Percentiles rank a stretch among this genome's conserved stretches.
These are phyloP conservation scores for Hydropotes inermis DNA, from an alignment of 2,113 vertebrate species.

Conservation along the genomic window DNA sequence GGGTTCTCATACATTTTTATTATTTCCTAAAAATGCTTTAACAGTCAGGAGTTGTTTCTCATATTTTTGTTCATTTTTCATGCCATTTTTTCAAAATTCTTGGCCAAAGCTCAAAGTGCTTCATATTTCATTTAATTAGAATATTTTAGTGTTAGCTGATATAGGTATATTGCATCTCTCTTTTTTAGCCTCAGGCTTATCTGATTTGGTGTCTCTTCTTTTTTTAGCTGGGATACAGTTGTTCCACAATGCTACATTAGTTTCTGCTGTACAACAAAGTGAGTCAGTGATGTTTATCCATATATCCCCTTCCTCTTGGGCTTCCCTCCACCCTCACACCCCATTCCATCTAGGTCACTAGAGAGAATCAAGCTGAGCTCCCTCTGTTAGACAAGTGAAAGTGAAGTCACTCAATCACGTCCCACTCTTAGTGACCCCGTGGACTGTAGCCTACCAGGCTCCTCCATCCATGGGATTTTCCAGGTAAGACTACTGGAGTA, in stretches of 20 bases:
- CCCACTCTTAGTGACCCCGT: not conserved
- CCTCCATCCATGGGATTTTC: not conserved
- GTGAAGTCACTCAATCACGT: not conserved
- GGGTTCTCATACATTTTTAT: not conserved
- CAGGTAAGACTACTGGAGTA: not conserved
- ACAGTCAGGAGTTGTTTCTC: not conserved
- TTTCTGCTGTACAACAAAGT: not conserved
- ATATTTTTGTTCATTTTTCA: not conserved
- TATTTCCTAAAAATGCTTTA: conserved; percentile 8
- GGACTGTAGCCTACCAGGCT: not conserved
- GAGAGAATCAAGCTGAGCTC: not conserved
- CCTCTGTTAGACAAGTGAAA: not conserved
- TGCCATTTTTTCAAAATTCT: not conserved
- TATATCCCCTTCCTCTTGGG: not conserved
- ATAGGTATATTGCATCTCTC: not conserved
- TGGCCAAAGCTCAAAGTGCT: not conserved
- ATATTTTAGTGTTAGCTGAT: not conserved
- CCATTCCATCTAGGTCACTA: not conserved
- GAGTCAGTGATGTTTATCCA: not conserved
- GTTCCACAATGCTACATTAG: not conserved
- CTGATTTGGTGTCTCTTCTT: not conserved
- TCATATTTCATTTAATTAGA: not conserved
- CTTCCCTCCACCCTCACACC: not conserved
- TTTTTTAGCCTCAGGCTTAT: not conserved
- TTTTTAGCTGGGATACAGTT: not conserved